These are phyloP conservation scores for Epinephelus coioides DNA, from an alignment of 2,797 vertebrate genomes.

Conservation along the genomic window DNA sequence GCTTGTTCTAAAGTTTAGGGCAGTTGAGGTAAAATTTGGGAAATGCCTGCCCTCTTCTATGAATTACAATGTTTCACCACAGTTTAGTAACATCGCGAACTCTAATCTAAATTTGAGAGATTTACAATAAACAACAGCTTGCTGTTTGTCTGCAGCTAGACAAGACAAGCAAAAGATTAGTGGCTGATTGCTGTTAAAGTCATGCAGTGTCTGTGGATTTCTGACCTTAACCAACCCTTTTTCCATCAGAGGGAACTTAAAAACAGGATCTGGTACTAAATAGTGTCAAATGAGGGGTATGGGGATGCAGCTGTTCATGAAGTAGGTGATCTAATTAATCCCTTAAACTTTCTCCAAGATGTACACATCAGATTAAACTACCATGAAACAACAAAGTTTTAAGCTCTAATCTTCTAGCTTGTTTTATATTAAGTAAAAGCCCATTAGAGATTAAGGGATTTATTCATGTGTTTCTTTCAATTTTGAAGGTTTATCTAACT, in stretches of 20 bases:
- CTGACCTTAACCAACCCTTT: conserved; percentile 40
- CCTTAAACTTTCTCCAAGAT: conserved; percentile 57
- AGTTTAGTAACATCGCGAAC: neutral
- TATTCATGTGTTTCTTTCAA: conserved; percentile 37
- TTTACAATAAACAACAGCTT: conserved; percentile 20
- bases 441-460: conserved; percentile 47
- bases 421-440: conserved; percentile 50
- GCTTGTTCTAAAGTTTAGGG: too few species aligned
- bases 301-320: conserved; percentile 49
- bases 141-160: conserved; percentile 31
- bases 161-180: conserved; percentile 59
- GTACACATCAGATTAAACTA: conserved; percentile 62
- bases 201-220: conserved; percentile 56
- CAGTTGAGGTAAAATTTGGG: too few species aligned
- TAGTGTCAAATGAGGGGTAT: conserved; percentile 25
- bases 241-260: conserved; percentile 58
- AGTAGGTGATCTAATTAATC: conserved; percentile 46
- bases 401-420: conserved; percentile 45
- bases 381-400: conserved; percentile 59
- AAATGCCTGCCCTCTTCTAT: neutral
- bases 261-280: conserved; percentile 38
- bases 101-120: conserved; percentile 14
- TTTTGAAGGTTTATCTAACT: conserved; percentile 59
- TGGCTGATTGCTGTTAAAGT: conserved; percentile 52
- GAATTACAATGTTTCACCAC: neutral